Percentiles rank a stretch among this genome's conserved stretches.
phyloP scores from a whole-genome alignment of 2,888 invertebrate genomes.

The Agrotis ipsilon region DNA sequence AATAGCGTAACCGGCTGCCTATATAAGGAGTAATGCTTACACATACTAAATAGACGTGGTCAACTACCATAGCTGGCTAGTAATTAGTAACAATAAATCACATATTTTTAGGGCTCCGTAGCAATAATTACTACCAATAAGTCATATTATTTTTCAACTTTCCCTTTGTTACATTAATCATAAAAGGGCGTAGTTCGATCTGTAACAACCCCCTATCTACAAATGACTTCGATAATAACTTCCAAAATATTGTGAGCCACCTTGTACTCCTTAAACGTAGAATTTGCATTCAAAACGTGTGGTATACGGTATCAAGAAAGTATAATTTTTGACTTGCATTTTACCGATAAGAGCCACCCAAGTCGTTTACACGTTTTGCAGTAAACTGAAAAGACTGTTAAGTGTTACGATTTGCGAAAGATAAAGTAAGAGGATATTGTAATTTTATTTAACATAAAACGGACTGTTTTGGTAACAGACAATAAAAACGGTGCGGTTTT shows the following conservation, averaged over 20 bases:
- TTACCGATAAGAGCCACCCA: slow-evolving; percentile 49
- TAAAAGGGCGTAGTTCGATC: neutral
- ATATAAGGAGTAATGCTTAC: slow-evolving; percentile 73
- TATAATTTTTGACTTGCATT: slow-evolving; percentile 34
- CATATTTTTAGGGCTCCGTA: slow-evolving; percentile 45
- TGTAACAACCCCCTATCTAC: slow-evolving; percentile 18
- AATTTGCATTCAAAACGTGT: slow-evolving; percentile 6
- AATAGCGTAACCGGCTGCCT: slow-evolving; percentile 72
- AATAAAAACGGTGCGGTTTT: slow-evolving; percentile 24
- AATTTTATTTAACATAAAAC: slow-evolving; percentile 35
- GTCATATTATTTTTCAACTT: slow-evolving; percentile 21
- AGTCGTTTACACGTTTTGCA: slow-evolving; percentile 34
- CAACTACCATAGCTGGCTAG: slow-evolving; percentile 64
- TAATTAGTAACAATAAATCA: slow-evolving; percentile 65
- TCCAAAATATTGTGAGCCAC: slow-evolving; percentile 21
- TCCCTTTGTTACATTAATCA: neutral
- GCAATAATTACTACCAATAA: slow-evolving; percentile 27
- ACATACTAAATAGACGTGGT: slow-evolving; percentile 72
- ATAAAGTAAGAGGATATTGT: slow-evolving; percentile 30
- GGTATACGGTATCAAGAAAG: slow-evolving; percentile 30
- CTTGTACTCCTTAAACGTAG: slow-evolving; percentile 28
- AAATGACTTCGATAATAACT: slow-evolving; percentile 18
- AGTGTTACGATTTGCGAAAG: slow-evolving; percentile 44
- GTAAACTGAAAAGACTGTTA: slow-evolving; percentile 41
- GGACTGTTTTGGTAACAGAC: slow-evolving; percentile 21